Percentiles rank a stretch among this genome's conserved stretches.
phyloP scores from a whole-genome alignment of 2,888 invertebrate species.

The Drosophila neutralis region DNA sequence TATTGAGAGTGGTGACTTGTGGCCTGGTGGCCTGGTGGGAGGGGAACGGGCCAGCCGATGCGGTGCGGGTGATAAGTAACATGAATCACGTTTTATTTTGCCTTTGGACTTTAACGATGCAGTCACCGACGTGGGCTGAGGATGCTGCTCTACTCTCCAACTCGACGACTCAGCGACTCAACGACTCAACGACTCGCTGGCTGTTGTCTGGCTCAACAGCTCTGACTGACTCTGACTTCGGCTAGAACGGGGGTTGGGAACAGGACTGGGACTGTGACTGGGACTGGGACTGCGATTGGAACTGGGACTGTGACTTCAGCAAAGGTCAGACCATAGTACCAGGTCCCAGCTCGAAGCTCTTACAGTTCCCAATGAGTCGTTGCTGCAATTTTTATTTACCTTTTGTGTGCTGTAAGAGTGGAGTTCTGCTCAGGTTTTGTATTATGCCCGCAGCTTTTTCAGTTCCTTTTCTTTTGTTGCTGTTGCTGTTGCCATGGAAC shows the following conservation, averaged over 20 bases:
- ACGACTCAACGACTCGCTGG: constrained; percentile 3
- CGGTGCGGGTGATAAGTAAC: constrained; percentile 81
- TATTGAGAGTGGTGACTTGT: constrained; percentile 30
- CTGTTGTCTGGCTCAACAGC: constrained; percentile 61
- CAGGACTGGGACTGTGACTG: constrained; percentile 4
- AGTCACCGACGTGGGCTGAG: constrained; percentile 43
- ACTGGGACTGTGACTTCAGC: constrained; percentile 33
- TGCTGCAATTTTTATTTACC: constrained; percentile 76
- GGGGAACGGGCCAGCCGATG: constrained; percentile 54
- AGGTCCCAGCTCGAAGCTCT: constrained; percentile 36
- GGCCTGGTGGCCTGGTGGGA: constrained; percentile 4
- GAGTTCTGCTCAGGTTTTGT: constrained; percentile 59
- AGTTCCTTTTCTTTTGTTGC: constrained; percentile 43
- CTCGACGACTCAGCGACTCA: constrained; percentile 7
- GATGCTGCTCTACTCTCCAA: constrained; percentile 26
- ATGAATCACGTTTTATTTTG: constrained; percentile 81
- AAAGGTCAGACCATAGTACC: constrained; percentile 69
- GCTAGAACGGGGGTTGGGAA: constrained; percentile 7
- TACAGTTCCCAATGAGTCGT: constrained; percentile 40
- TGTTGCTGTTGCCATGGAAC: constrained; percentile 58
- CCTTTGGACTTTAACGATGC: constrained; percentile 79
- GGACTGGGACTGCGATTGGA: constrained; percentile 22
- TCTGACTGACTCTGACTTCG: constrained; percentile 60
- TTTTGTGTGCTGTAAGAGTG: constrained; percentile 66
- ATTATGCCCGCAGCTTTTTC: constrained; percentile 52